A percentile compares a stretch with the other conserved stretches of the same genome.
Evolutionary conservation across 2,113 vertebrate genomes (phyloP).

Genomic region (Pimephales promelas): DNA sequence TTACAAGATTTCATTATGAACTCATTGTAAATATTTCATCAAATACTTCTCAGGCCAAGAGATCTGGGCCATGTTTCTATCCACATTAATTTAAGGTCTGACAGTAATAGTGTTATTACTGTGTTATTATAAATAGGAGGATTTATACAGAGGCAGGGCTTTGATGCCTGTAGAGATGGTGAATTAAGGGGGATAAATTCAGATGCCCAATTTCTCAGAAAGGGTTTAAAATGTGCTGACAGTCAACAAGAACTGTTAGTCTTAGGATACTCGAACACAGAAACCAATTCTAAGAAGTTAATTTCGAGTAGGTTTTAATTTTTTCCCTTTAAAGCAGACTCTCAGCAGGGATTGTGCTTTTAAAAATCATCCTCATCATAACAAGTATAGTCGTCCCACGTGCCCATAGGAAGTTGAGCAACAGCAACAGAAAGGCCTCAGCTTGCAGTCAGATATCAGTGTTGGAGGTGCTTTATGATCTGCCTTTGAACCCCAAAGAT

Average conservation of each 20-base stretch:
- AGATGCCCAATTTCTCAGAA: background rate
- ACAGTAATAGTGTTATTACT: background rate
- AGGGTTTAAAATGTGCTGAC: background rate
- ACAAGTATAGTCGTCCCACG: background rate
- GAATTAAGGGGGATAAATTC: background rate
- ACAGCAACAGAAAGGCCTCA: constrained; percentile 11
- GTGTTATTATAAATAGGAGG: too few relatives aligned
- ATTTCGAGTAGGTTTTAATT: background rate
- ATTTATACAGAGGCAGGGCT: background rate
- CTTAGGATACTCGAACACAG: background rate
- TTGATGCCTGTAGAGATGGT: background rate
- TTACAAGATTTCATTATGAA: too few relatives aligned
- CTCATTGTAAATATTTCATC: too few relatives aligned
- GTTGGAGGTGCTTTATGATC: constrained; percentile 52
- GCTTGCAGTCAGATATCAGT: constrained; percentile 41
- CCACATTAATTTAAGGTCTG: background rate
- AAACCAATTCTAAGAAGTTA: background rate
- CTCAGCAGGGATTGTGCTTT: background rate
- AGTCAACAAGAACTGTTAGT: background rate
- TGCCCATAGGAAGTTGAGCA: constrained; percentile 31
- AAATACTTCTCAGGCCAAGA: too few relatives aligned
- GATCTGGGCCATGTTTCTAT: too few relatives aligned
- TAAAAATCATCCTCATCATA: background rate
- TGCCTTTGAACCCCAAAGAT: constrained; percentile 59
- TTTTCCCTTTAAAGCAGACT: background rate